Conservation (phyloP, 2,888 invertebrate species). For the Protophormia terraenovae region DNA sequence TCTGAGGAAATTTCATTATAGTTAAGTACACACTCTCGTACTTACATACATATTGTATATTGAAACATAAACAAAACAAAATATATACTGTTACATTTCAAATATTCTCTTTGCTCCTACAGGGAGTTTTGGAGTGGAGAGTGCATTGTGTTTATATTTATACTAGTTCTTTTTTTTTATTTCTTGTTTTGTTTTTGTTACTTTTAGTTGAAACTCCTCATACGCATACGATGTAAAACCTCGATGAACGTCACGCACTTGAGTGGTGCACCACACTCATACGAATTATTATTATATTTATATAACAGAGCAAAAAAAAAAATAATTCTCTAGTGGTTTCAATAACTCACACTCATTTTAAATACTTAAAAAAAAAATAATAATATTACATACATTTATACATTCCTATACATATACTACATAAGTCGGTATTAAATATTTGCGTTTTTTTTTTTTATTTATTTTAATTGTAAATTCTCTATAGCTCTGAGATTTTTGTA, state of each 20-base stretch:
- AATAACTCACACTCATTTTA: not conserved
- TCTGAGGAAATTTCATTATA: not conserved
- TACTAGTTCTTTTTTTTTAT: not conserved
- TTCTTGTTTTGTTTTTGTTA: not conserved
- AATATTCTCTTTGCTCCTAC: not conserved
- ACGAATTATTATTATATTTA: conserved; percentile 29
- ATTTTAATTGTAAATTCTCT: conserved; percentile 17
- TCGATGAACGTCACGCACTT: conserved; percentile 22
- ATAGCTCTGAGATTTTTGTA: not conserved
- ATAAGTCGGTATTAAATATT: not conserved
- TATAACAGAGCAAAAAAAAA: conserved; percentile 8
- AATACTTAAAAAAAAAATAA: not conserved
- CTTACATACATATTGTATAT: too few relatives aligned
- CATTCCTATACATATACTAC: too few relatives aligned
- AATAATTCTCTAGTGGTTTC: conserved; percentile 47
- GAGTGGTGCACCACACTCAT: conserved; percentile 22
- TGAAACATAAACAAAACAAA: not conserved
- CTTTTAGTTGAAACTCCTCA: not conserved
- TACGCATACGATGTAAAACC: not conserved
- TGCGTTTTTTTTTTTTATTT: conserved; percentile 14
- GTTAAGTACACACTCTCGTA: too few relatives aligned
- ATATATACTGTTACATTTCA: not conserved
- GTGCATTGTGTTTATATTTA: not conserved
- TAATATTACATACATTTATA: not conserved
- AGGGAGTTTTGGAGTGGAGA: not conserved